phyloP scores from a whole-genome alignment of 2,888 invertebrate species.

The Eupsilia transversa region DNA sequence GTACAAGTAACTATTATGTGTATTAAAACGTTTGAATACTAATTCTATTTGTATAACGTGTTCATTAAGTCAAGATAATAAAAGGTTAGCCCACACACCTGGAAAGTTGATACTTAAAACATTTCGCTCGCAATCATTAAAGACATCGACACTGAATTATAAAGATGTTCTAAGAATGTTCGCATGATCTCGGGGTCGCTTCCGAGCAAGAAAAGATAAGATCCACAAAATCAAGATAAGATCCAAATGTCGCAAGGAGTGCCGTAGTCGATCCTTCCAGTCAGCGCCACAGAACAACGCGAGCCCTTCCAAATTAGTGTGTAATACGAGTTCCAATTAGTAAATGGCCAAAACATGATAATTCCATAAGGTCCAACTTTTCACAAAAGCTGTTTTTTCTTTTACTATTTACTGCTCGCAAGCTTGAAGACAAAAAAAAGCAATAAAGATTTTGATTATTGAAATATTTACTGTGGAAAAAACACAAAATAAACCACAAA shows the following conservation, averaged over 20 bases:
- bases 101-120: neutral
- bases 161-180: neutral
- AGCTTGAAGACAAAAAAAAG: too few species aligned
- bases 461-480: too few species aligned
- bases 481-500: too few species aligned
- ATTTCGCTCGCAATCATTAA: neutral
- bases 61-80: neutral
- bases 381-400: too few species aligned
- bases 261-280: conserved; percentile 19
- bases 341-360: too few species aligned
- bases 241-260: conserved; percentile 10
- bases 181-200: conserved; percentile 1
- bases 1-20: neutral
- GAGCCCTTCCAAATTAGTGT: neutral
- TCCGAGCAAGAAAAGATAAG: neutral
- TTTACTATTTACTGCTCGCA: too few species aligned
- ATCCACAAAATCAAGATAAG: neutral
- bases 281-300: neutral
- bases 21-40: neutral
- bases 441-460: too few species aligned
- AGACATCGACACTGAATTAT: neutral
- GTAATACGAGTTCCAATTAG: neutral
- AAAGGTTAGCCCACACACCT: neutral
- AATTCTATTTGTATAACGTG: neutral
- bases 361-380: too few species aligned